Conservation (phyloP, 2,113 vertebrate genomes). For the Megaleporinus macrocephalus region DNA sequence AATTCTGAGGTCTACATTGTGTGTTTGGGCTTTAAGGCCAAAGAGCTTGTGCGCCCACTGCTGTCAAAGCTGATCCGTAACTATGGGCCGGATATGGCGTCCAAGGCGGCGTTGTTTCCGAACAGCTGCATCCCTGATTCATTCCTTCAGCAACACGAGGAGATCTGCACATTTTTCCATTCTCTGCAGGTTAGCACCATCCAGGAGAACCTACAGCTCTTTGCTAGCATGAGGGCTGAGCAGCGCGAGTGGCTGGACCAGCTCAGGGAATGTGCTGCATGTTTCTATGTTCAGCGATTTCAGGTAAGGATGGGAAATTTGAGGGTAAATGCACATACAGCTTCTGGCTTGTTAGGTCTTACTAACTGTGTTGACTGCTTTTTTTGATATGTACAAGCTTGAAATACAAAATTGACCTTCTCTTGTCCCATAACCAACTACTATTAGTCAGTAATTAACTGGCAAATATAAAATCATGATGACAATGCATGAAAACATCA, state of each 20-base stretch:
- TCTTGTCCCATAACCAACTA: too few species aligned
- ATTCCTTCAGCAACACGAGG: conserved; percentile 84
- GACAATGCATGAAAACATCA: too few species aligned
- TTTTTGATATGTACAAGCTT: too few species aligned
- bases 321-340: not conserved
- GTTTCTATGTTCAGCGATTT: conserved; percentile 83
- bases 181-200: conserved; percentile 86
- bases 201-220: conserved; percentile 89
- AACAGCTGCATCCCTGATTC: conserved; percentile 79
- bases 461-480: too few species aligned
- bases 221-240: conserved; percentile 71
- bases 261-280: conserved; percentile 82
- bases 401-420: too few species aligned
- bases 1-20: conserved; percentile 94
- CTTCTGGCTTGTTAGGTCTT: too few species aligned
- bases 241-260: conserved; percentile 75
- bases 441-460: too few species aligned
- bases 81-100: conserved; percentile 81
- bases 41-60: conserved; percentile 76
- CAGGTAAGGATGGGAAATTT: conserved; percentile 3
- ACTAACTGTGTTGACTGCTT: too few species aligned
- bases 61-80: conserved; percentile 87
- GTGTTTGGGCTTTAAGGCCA: conserved; percentile 83
- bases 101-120: conserved; percentile 83
- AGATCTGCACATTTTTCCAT: conserved; percentile 89